Evolutionary conservation across 2,888 invertebrate species (phyloP), one percentile per base, ranked within the genome.

Genomic region (Cataglyphis albicans): DNA sequence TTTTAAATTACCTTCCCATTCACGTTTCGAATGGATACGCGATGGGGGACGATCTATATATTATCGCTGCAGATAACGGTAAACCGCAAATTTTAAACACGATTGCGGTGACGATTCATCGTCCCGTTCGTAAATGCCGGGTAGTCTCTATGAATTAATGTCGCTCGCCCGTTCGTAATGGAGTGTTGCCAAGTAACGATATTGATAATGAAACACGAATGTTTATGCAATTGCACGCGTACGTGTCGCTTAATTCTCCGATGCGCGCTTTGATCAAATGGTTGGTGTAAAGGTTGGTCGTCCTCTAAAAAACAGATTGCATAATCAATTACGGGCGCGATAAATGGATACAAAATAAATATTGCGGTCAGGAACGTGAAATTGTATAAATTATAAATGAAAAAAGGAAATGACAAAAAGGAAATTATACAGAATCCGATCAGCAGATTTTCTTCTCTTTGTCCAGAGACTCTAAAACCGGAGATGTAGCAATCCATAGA

Each of bases 21-120:
- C 48, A 25, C 41, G 10, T 21, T 7, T 10, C 44, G 59, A 78
- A 44, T 12, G 68, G 29, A 55, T 10, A 44, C 70, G 41, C n/a
- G n/a, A 52, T 7, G 32, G 21, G 21, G 57, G 25, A 18, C n/a
- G 44, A 68, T 78, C 35, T 70, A 59, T 59, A 41, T 72, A 44
- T 78, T 80, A 44, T n/a, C 52, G n/a, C 52, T 72, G 35, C 32
- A 44, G 78, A 61, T 25, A 72, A 72, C 25, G 72, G 78, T 48
- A 35, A 48, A 80, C 78, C 78, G 59, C 78, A 61, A 44, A 80
- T 72, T 80, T 80, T 80, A 80, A 80, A 80, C 35, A 35, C 48
- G 72, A 59, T 44, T 72, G 78, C 72, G 72, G 72, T 12, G 78
- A 48, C 78, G 70, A 80, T 80, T 80, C 72, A 80, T 80, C 18